These are phyloP conservation scores for Peucedramus taeniatus DNA, from an alignment of 2,113 vertebrate species.

Conservation along the genomic window DNA sequence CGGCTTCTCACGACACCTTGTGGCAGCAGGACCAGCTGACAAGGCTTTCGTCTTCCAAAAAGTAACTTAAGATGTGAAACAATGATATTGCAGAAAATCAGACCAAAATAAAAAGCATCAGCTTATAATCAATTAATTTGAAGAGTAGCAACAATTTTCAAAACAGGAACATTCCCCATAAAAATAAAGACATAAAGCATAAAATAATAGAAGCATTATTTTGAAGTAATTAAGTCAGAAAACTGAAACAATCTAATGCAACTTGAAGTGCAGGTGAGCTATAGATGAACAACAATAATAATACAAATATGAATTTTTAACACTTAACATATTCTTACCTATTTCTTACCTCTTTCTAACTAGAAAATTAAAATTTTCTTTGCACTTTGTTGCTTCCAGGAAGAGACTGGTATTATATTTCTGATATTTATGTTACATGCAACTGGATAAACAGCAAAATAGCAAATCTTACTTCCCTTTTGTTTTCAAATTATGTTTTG, in stretches of 20 bases:
- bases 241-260: neutral
- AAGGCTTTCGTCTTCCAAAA: neutral
- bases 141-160: neutral
- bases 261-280: neutral
- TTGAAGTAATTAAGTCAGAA: neutral
- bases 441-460: neutral
- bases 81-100: neutral
- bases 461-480: neutral
- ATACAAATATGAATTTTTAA: neutral
- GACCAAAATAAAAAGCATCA: neutral
- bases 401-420: neutral
- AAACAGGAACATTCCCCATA: neutral
- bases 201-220: neutral
- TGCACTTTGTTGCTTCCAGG: neutral
- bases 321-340: neutral
- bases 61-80: neutral
- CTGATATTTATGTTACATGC: neutral
- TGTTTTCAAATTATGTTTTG: neutral
- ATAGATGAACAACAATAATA: neutral
- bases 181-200: neutral
- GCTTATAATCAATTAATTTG: neutral
- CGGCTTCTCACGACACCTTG: constrained; percentile 50
- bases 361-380: neutral
- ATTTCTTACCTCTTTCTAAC: neutral
- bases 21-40: constrained; percentile 16